Evolutionary conservation across 2,113 vertebrate species (phyloP), one percentile per base, ranked within the genome.

Genomic region (Progne subis): DNA sequence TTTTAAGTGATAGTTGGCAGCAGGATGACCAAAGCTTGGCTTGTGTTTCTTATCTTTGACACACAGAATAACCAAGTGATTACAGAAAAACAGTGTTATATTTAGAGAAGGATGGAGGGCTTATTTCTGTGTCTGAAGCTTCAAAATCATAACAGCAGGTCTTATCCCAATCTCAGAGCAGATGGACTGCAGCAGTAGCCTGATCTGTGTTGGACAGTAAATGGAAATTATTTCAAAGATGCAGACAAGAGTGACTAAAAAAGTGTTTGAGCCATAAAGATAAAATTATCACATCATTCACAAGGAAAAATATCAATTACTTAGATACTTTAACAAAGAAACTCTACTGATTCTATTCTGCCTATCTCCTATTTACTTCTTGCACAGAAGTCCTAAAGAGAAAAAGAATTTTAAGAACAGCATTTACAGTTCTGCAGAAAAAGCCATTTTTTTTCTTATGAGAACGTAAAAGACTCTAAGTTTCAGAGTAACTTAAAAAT

Each of bases 1-100:
- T 72, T 90, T 79, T 72, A 94, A 95, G 56, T 84, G 77, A 91
- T 91, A 64, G 55, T 31, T 97, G 97, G 94, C 96, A 96, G 68
- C 34, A 86, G 23, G 41, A 57, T 91, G 61, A 74, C 90, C 90
- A 70, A 75, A 95, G 93, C 80, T 96, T 96, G 93, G 92, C 91
- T 89, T 2, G 2, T 37, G 49, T 71, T 50, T 96, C 78, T 96
- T 96, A 91, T 97, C 96, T 95, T 82, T 84, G 80, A 93, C 94
- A 68, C 85, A 53, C 95, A 94, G 55, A 96, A 92, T 94, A 68
- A 59, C 47, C 0, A 89, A 91, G 74, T 52, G 79, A 97, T 96
- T 96, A 96, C 6, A 95, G 84, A 70, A 88, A 86, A 84, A 57
- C 44, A 63, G 39, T 46, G 64, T 92, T 92, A 41, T 57, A 92